Base-by-base conservation (phyloP, 2,113 vertebrate genomes). In the Rhagologus leucostigma region DNA sequence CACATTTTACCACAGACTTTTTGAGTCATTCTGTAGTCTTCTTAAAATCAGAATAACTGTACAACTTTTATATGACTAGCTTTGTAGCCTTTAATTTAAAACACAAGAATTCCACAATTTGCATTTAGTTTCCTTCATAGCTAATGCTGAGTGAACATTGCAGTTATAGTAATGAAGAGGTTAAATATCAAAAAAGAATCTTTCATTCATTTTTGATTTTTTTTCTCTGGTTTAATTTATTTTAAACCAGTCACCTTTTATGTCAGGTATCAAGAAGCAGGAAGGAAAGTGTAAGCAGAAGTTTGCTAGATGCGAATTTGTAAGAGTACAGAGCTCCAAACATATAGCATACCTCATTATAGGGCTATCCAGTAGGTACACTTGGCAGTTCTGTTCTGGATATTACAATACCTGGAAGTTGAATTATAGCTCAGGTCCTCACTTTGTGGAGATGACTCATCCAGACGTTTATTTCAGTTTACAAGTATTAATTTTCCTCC, bases 401-500 rank as follows among this genome's bases (percentile, higher is more conserved):
- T 65, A 53, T 83, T 75, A 37, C 3, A 37, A 18, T 46, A 8
- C 16, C 18, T 67, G 18, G 49, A 80, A 86, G 27, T 6, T 53
- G 41, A 85, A 76, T 57, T 57, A n/a, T 4, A 49, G 7, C 14
- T 95, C 16, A 73, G 11, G 16, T 77, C 7, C 55, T 56, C 35
- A 22, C 6, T 29, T 12, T 73, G 16, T 60, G 9, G 5, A 0
- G 0, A 27, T 52, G 49, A 62, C 7, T 3, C 6, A 23, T 39
- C 15, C 27, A 1, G 3, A 30, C 0, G 1, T 35, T 46, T 13
- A 62, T 62, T 85, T 74, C 42, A 22, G 18, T 53, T 65, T 74
- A 22, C 11, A 62, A 59, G 7, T 27, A 35, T 6, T 33, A 46
- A 16, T 37, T 68, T 83, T 84, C 44, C 46, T 30, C 10, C 11